Percentiles rank a stretch among this genome's conserved stretches.
These are phyloP conservation scores for Scytalopus superciliaris DNA, from an alignment of 2,113 vertebrate genomes.

Conservation along the genomic window DNA sequence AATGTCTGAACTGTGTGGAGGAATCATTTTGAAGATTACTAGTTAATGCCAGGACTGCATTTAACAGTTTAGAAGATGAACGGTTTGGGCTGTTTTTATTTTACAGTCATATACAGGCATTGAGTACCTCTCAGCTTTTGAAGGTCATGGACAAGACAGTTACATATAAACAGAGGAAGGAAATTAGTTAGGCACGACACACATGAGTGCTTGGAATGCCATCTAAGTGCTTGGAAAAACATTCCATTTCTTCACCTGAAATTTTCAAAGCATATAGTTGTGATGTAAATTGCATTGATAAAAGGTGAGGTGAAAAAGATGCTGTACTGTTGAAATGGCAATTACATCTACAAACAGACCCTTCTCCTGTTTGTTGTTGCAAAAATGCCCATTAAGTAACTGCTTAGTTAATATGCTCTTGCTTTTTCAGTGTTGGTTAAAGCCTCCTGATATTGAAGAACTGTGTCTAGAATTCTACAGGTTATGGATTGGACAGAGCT, in stretches of 20 bases:
- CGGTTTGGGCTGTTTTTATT: background rate
- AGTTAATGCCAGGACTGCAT: background rate
- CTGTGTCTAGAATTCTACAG: background rate
- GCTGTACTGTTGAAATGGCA: background rate
- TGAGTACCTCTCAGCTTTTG: background rate
- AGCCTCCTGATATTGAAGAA: background rate
- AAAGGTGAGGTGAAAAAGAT: background rate
- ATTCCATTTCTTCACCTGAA: background rate
- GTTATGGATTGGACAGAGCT: background rate
- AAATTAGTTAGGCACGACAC: background rate
- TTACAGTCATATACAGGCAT: background rate
- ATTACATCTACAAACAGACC: background rate
- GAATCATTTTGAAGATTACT: background rate
- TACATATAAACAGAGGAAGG: background rate
- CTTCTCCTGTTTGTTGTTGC: background rate
- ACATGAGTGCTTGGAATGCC: background rate
- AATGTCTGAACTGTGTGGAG: background rate
- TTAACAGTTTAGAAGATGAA: background rate
- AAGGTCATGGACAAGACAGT: background rate
- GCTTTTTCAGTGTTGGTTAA: background rate
- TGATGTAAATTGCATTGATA: background rate
- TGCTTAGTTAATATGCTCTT: background rate
- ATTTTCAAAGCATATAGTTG: background rate
- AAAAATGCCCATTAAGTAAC: background rate
- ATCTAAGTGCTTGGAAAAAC: background rate